A percentile compares a stretch with the other conserved stretches of the same genome.
Conservation (phyloP, 2,797 vertebrate species). For the Cygnus olor region DNA sequence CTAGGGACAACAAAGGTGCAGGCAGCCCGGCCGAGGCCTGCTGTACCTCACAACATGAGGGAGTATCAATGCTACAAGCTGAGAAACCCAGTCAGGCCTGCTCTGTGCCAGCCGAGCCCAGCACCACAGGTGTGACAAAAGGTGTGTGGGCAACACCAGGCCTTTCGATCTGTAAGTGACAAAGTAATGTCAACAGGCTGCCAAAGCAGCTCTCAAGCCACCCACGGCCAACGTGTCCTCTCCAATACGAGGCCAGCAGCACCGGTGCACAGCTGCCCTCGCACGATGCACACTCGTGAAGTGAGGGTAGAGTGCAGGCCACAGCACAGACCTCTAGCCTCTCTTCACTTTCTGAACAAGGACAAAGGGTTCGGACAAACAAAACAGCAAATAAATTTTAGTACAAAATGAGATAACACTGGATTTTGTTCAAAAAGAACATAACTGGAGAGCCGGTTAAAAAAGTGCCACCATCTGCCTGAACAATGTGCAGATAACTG, state of each 20-base stretch:
- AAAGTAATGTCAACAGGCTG: not conserved
- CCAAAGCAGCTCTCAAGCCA: not conserved
- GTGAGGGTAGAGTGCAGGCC: not conserved
- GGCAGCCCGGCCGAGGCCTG: not conserved
- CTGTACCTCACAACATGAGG: no score
- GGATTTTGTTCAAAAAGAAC: not conserved
- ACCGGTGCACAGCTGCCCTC: not conserved
- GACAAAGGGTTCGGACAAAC: slow-evolving; percentile 24
- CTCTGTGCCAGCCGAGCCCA: not conserved
- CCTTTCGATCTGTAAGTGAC: not conserved
- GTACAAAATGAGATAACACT: not conserved
- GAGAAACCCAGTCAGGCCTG: not conserved
- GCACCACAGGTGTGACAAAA: not conserved
- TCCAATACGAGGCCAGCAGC: not conserved
- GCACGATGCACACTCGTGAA: rapidly evolving
- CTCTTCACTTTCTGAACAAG: not conserved
- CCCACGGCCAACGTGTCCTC: rapidly evolving
- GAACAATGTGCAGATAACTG: not conserved
- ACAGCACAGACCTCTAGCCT: not conserved
- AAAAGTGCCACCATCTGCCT: not conserved
- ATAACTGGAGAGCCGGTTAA: not conserved
- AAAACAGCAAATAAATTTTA: not conserved
- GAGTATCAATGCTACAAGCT: not conserved
- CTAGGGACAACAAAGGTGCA: not conserved
- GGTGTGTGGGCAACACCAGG: not conserved